phyloP scores from a whole-genome alignment of 2,113 vertebrate species.

The Apodemus sylvaticus region DNA sequence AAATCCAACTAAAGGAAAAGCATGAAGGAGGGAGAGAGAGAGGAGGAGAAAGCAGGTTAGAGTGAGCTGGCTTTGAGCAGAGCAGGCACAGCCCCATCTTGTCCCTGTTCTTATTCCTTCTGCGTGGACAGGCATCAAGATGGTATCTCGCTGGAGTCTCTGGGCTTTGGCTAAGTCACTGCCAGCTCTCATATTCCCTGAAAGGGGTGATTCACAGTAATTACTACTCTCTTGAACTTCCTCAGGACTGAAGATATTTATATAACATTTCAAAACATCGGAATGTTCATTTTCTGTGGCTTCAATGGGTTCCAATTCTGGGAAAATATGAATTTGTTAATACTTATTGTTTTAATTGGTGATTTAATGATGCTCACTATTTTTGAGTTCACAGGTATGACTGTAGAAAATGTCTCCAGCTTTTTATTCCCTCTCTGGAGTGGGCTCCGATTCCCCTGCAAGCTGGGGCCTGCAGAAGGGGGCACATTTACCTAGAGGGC shows the following conservation, averaged over 20 bases:
- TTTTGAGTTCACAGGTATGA: conserved; percentile 12
- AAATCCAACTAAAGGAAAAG: background rate
- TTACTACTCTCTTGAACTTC: background rate
- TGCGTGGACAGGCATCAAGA: conserved; percentile 37
- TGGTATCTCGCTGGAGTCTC: conserved; percentile 53
- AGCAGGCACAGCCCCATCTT: background rate
- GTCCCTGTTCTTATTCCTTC: background rate
- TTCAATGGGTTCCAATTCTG: conserved; percentile 36
- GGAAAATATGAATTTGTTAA: conserved; percentile 42
- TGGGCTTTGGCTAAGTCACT: background rate
- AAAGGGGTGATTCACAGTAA: conserved; percentile 18
- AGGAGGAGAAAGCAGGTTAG: background rate
- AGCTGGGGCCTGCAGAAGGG: background rate
- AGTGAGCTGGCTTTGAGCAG: background rate
- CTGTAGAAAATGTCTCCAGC: background rate
- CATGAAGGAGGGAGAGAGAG: background rate
- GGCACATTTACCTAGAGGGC: background rate
- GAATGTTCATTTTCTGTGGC: conserved; percentile 52
- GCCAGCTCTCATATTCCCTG: background rate
- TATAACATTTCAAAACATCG: background rate
- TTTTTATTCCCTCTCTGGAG: background rate
- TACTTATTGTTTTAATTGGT: background rate
- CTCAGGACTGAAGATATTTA: background rate
- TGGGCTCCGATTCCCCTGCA: background rate
- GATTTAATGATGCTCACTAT: conserved; percentile 26